Evolutionary conservation across 2,113 vertebrate genomes (phyloP), one percentile per base, ranked within the genome.

Genomic region (Thunnus maccoyii): DNA sequence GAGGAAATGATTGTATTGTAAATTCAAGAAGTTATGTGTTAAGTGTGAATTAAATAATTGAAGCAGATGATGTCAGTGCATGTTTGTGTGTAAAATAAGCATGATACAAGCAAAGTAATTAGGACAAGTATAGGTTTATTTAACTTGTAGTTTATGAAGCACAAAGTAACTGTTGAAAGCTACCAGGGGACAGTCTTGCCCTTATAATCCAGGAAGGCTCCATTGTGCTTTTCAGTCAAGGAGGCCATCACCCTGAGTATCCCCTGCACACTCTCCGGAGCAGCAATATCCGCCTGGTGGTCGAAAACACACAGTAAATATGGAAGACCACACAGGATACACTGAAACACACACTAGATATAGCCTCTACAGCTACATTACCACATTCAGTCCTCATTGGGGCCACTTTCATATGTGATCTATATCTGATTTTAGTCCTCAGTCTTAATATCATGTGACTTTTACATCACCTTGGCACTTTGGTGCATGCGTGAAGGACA

Each of bases 261-360:
- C 22, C 84, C 84, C 52, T 63, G 9, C 70, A 81, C 86, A 7
- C 82, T 91, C 60, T 82, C 82, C 5, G 20, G 20, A 30, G 36
- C 57, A n/a, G 78, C 88, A 46, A 87, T 80, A 2, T 86, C 83
- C 55, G 56, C 88, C 91, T 92, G 70, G 71, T 85, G 87, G 84
- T 55, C 14, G 41, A 5, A 90, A 67, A 82, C 68, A 86, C n/a
- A 66, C 15, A 17, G 36, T 71, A 15, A 67, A 55, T 27, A 56
- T 30, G 47, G 67, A 54, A 60, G 20, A 41, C 54, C 12, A 30
- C 76, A 12, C 30, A 4, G 22, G 13, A 52, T 27, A 52, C 12
- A 52, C 11, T 60, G 3, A 17, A 15, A 41, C 6, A 36, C 3
- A 36, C 3, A 50, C 17, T 16, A 1, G 30, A 44, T 71, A 6